Evolutionary conservation across 2,888 invertebrate species (phyloP).

Genomic region (Ochropacha duplaris): DNA sequence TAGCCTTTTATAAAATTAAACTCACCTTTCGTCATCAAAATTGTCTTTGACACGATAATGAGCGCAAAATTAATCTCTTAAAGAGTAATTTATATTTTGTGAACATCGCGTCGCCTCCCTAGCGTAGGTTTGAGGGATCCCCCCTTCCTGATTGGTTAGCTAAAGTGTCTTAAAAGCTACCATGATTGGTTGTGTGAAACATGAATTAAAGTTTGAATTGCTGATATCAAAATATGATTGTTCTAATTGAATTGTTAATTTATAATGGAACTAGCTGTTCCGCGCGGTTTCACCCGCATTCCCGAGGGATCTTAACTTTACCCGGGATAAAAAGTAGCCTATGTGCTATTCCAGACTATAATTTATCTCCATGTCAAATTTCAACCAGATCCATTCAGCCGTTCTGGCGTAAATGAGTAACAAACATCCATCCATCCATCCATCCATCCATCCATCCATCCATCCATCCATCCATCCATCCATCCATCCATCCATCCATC

Average conservation of each 20-base stretch:
- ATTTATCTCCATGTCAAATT: no score
- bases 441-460: no score
- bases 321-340: no score
- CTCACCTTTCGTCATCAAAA: conserved; percentile 6
- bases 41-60: conserved; percentile 10
- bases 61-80: conserved; percentile 12
- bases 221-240: not conserved
- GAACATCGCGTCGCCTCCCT: not conserved
- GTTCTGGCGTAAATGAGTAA: no score
- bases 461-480: no score
- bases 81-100: conserved; percentile 2
- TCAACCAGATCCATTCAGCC: no score
- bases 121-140: not conserved
- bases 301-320: no score
- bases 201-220: not conserved
- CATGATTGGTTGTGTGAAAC: not conserved
- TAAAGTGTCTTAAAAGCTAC: not conserved
- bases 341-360: no score
- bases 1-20: conserved; percentile 3
- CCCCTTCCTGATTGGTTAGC: not conserved
- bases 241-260: not conserved
- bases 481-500: no score
- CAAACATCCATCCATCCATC: no score
- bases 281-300: no score
- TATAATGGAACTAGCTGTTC: no score